These are phyloP conservation scores for Dastarcus helophoroides DNA, from an alignment of 2,888 invertebrate genomes.

Conservation along the genomic window DNA sequence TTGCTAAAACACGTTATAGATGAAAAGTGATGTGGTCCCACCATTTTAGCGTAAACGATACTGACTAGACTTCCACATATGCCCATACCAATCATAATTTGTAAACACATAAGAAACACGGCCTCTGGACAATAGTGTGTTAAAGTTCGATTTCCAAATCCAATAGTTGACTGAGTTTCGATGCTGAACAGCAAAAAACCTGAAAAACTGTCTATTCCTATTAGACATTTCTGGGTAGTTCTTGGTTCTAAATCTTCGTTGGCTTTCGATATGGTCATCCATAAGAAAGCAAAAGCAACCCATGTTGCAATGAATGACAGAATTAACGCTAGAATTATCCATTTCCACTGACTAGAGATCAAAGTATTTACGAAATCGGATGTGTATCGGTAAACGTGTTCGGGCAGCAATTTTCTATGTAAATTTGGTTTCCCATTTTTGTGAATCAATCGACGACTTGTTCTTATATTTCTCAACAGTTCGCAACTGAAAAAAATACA, in stretches of 20 bases:
- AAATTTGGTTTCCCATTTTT: constrained; percentile 34
- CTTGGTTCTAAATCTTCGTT: constrained; percentile 14
- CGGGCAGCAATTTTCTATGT: constrained; percentile 16
- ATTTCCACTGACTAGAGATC: constrained; percentile 21
- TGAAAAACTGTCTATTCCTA: constrained; percentile 17
- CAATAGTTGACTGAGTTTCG: constrained; percentile 23
- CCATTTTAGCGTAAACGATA: constrained; percentile 52
- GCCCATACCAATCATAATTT: constrained; percentile 54
- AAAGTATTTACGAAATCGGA: constrained; percentile 21
- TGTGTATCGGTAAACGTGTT: constrained; percentile 19
- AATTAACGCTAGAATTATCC: constrained; percentile 17
- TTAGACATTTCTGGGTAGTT: constrained; percentile 17
- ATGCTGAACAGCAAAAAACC: constrained; percentile 22
- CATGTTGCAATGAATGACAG: constrained; percentile 19
- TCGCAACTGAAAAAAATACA: too few species aligned
- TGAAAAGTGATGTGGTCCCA: constrained; percentile 38
- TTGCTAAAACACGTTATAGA: constrained; percentile 52
- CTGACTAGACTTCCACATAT: constrained; percentile 32
- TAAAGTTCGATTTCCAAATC: constrained; percentile 22
- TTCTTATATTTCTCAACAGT: too few species aligned
- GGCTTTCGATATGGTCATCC: constrained; percentile 19
- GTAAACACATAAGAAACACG: constrained; percentile 68
- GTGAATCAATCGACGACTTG: too few species aligned
- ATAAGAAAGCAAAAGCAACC: constrained; percentile 17
- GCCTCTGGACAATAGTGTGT: constrained; percentile 59